These are phyloP conservation scores for Beroe forskalii DNA, from an alignment of 37 sponge, comb jelly and placozoan genomes.

Conservation along the genomic window DNA sequence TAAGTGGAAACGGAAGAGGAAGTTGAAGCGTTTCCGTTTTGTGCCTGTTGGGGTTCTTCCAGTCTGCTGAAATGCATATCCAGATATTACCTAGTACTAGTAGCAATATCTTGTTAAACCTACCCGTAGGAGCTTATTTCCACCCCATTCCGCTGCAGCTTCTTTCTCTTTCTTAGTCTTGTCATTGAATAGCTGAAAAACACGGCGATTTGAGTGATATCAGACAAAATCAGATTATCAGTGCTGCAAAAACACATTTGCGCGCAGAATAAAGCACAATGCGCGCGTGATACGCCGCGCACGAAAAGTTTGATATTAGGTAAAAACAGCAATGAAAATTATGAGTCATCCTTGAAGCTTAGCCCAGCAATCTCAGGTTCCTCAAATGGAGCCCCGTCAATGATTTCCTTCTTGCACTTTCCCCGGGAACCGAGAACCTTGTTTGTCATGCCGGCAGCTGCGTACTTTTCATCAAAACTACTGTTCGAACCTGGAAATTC, in stretches of 20 bases:
- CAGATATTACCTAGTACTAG: not conserved
- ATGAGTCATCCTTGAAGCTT: too few relatives aligned
- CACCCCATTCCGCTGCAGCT: not conserved
- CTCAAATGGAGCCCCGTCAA: not conserved
- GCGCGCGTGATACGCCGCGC: too few relatives aligned
- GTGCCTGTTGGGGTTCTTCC: not conserved
- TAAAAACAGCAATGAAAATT: too few relatives aligned
- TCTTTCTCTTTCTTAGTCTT: not conserved
- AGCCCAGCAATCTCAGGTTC: not conserved
- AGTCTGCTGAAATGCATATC: not conserved
- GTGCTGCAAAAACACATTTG: too few relatives aligned
- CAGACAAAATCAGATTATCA: too few relatives aligned
- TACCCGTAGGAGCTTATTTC: not conserved
- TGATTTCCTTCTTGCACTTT: not conserved
- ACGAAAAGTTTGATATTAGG: too few relatives aligned
- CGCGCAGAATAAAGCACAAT: too few relatives aligned
- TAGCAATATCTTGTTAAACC: not conserved
- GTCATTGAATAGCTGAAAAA: slow-evolving; percentile 28
- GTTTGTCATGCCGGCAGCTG: not conserved
- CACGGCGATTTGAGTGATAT: too few relatives aligned
- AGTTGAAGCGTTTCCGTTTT: not conserved
- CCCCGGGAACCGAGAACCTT: not conserved
- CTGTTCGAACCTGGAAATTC: not conserved
- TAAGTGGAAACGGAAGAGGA: too few relatives aligned
- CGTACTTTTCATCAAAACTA: not conserved